Base-by-base conservation (phyloP, 2,113 vertebrate genomes). In the Bufo gargarizans region DNA sequence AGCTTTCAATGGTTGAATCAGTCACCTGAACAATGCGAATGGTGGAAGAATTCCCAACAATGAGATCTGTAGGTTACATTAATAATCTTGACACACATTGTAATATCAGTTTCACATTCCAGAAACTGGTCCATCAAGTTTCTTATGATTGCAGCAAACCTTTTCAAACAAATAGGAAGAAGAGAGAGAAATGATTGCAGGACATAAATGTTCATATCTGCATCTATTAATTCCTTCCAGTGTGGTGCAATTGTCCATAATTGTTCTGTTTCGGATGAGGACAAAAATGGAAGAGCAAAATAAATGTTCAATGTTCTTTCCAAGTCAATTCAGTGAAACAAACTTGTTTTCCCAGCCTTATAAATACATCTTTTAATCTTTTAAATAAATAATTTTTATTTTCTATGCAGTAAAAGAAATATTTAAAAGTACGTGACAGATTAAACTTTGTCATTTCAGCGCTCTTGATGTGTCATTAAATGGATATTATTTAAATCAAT, bases 71-170 rank as follows among this genome's bases (percentile, higher is more conserved):
- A 50, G 14, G 47, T 58, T 43, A 55, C 53, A 85, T 85, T 72
- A 85, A 85, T 85, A 85, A 71, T 85, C 13, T 19, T 85, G 83
- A 85, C 83, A 85, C 50, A 85, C 45, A 4, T 72, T 49, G 8
- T 78, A 78, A 81, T 67, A 65, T 82, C 59, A 50, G 19, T 53
- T 81, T 69, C n/a, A 84, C 50, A 74, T 85, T 50, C 50, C 55
- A 55, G n/a, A 85, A 50, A 58, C n/a, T 33, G 50, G 67, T 85
- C 69, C 65, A 85, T 85, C 67, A 85, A 53, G 83, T 47, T 67
- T 50, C 61, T 83, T 65, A 83, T 53, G 81, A 71, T 71, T 33
- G 47, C 50, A 71, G 49, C 63, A 59, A 45, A 74, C 58, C 33
- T 76, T 50, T 74, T 61, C 56, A 76, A 85, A 74, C 69, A 76